Percentiles rank a stretch among this genome's conserved stretches.
phyloP scores from a whole-genome alignment of 2,113 vertebrate genomes.

The Pica pica region DNA sequence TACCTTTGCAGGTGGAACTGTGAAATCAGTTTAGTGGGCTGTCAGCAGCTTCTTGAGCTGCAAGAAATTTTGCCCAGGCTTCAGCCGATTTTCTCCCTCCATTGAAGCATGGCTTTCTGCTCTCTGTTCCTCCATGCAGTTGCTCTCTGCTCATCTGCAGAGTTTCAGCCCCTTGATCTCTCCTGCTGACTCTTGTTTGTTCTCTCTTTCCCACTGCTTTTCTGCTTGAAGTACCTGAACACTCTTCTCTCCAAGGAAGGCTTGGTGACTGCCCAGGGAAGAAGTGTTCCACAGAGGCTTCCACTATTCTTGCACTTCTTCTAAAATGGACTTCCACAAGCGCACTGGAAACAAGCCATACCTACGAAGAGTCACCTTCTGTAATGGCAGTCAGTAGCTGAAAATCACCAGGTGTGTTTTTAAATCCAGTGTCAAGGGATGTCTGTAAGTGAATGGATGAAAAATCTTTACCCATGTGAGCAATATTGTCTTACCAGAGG shows the following conservation, averaged over 20 bases:
- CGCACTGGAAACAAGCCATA: neutral
- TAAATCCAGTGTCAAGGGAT: neutral
- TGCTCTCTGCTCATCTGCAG: neutral
- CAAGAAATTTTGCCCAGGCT: neutral
- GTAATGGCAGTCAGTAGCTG: neutral
- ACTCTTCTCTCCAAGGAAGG: neutral
- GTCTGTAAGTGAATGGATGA: neutral
- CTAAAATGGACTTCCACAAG: neutral
- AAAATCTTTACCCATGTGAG: neutral
- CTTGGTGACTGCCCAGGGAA: neutral
- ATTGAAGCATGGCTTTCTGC: neutral
- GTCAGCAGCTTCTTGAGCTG: neutral
- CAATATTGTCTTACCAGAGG: neutral
- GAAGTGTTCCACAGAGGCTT: neutral
- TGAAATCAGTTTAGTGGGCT: neutral
- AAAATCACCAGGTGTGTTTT: neutral
- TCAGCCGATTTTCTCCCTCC: fast-evolving
- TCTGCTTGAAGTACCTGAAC: neutral
- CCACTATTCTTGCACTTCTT: neutral
- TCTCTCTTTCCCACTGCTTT: neutral
- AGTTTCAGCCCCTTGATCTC: neutral
- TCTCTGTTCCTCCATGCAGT: neutral
- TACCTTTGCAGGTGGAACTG: neutral
- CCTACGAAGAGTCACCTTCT: neutral
- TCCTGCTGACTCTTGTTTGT: neutral